phyloP scores from a whole-genome alignment of 1,140 invertebrate genomes.

The Rhopalosiphum maidis region DNA sequence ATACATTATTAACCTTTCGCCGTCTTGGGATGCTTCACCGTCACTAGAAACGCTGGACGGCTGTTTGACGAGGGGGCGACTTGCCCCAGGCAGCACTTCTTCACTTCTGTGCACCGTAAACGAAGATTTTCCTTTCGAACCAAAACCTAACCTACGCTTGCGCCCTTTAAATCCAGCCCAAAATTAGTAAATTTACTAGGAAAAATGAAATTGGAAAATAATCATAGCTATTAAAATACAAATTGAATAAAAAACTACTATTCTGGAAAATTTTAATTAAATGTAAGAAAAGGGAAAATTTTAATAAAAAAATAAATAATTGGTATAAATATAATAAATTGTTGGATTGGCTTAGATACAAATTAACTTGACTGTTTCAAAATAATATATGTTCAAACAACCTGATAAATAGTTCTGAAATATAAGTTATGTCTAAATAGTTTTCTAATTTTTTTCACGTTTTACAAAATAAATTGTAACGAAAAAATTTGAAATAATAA shows the following conservation, averaged over 20 bases:
- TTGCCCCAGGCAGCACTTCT: constrained; percentile 88
- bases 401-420: neutral
- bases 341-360: neutral
- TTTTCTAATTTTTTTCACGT: neutral
- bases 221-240: constrained; percentile 20
- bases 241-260: neutral
- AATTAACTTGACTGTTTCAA: neutral
- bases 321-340: neutral
- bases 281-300: neutral
- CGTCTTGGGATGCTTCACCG: constrained; percentile 84
- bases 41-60: constrained; percentile 91
- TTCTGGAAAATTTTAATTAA: neutral
- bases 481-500: neutral
- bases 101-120: constrained; percentile 95
- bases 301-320: neutral
- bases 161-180: constrained; percentile 71
- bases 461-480: neutral
- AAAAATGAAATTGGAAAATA: neutral
- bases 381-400: neutral
- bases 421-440: neutral
- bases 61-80: constrained; percentile 76
- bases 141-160: constrained; percentile 93
- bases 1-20: constrained; percentile 73
- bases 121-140: constrained; percentile 90
- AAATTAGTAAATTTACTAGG: constrained; percentile 53